Base-by-base conservation (phyloP, 23 tunicate species). In the Trididemnum clinides region DNA sequence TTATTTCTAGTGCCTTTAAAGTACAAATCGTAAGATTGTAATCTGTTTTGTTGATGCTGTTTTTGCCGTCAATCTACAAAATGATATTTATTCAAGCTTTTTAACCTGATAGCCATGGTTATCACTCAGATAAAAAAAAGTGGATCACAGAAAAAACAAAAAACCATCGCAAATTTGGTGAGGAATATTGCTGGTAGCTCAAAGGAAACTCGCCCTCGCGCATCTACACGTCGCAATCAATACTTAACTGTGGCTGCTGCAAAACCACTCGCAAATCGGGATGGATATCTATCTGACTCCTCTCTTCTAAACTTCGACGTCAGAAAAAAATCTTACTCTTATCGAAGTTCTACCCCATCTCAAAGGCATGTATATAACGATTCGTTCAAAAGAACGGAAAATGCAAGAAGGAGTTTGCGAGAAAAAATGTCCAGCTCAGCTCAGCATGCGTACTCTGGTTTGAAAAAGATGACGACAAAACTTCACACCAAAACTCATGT, bases 291-390 rank as follows among this genome's bases (percentile, higher is more conserved):
- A 10, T 73, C 80, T 5, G 80, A 73, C 38, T 73, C 80, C 4
- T 73, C 80, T 5, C 57, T 73, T 20, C 38, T 73, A 12, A 73
- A 73, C 57, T 37, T 23, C 38, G 80, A 73, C 57, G 80, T 73
- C 54, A 36, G 80, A 73, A 73, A 73, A 28, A 37, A 57, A 19
- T 37, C 54, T 2, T 36, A 36, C 22, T 36, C 54, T 2, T 37
- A 36, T 23, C 30, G 20, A 37, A 7, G 35, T 4, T 3, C 12
- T 10, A 6, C 37, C 18, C 10, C 3, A 19, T 38, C 80, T 12
- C 54, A 3, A 12, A 20, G 31, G 1, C 2, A 23, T 18, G 1
- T 2, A 2, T 28, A 73, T 2, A 18, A 5, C 6, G 31, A 39
- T 2, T 6, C 28, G 6, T 73, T 73, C 28, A 38, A 38, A 38